Conservation (phyloP, 2,797 vertebrate species). For the Luscinia luscinia region DNA sequence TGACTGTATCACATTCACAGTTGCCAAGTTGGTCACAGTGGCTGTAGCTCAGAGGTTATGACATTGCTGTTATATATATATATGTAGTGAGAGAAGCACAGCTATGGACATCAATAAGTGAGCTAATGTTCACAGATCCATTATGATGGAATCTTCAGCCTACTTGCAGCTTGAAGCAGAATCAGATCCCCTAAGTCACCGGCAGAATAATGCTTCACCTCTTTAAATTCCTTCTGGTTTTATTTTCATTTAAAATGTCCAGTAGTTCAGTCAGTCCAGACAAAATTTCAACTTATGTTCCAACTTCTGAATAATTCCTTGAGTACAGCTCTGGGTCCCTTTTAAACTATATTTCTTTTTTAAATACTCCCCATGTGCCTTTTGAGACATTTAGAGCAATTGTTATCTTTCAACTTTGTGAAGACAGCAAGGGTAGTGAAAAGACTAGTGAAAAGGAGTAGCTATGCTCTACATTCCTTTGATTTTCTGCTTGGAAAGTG, state of each 20-base stretch:
- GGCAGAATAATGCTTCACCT: not conserved
- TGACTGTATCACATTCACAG: not conserved
- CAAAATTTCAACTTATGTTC: not conserved
- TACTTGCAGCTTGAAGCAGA: not conserved
- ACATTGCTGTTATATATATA: not conserved
- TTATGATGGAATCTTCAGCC: not conserved
- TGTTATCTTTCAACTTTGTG: not conserved
- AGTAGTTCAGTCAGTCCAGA: not conserved
- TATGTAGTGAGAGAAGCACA: not conserved
- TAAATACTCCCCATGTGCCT: not conserved
- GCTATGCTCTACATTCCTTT: not conserved
- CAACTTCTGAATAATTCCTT: not conserved
- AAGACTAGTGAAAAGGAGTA: not conserved
- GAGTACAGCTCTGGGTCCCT: not conserved
- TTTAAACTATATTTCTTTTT: not conserved
- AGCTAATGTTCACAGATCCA: not conserved
- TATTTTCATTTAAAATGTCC: not conserved
- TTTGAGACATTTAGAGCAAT: not conserved
- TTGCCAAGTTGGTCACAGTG: not conserved
- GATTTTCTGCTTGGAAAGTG: not conserved
- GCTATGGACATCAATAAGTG: not conserved
- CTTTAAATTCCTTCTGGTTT: not conserved
- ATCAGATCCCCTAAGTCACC: not conserved
- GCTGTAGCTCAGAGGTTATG: not conserved
- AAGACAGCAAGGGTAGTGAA: not conserved